Percentiles rank a stretch among this genome's conserved stretches.
phyloP scores from a whole-genome alignment of 2,113 vertebrate genomes.

The Apus apus region DNA sequence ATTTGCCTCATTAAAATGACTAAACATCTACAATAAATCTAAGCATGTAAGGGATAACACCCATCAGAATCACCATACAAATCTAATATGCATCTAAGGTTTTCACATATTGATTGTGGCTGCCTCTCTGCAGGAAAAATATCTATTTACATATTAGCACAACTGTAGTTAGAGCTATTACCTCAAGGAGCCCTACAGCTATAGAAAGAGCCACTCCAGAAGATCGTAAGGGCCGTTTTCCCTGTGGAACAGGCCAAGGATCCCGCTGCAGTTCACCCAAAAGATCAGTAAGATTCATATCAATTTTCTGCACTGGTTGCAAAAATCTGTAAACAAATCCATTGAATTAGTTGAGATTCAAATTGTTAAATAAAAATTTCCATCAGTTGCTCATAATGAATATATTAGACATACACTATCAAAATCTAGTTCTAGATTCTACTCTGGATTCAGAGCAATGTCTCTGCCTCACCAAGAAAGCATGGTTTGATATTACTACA shows the following conservation, averaged over 20 bases:
- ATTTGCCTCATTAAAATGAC: background rate
- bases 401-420: background rate
- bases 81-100: background rate
- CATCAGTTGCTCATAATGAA: background rate
- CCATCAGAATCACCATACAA: background rate
- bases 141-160: background rate
- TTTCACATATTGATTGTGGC: background rate
- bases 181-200: conserved; percentile 95
- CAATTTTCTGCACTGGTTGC: conserved; percentile 96
- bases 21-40: fast-evolving
- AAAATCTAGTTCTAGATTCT: background rate
- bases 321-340: conserved; percentile 83
- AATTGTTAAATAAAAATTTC: background rate
- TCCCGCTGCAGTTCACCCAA: conserved; percentile 95
- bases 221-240: conserved; percentile 92
- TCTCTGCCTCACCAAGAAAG: background rate
- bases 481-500: background rate
- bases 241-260: conserved; percentile 96
- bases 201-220: conserved; percentile 96
- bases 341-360: background rate
- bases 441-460: background rate
- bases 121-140: background rate
- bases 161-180: conserved; percentile 49
- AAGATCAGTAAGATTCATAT: conserved; percentile 98
- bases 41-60: background rate